Evolutionary conservation across 92 coral and sea anemone species (phyloP).

Genomic region (Muricea muricata): DNA sequence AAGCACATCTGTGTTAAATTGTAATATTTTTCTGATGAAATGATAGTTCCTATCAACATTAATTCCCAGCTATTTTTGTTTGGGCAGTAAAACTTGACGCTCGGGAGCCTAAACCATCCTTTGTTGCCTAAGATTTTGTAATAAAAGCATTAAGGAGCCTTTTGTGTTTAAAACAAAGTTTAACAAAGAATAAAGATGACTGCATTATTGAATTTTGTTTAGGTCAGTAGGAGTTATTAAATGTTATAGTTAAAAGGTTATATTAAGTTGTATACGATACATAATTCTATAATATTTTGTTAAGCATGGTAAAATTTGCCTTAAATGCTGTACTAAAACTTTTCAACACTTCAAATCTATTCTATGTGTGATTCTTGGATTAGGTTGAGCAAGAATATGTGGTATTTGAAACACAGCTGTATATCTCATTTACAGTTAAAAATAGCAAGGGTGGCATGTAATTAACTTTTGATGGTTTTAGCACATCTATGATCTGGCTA

Average conservation of each 20-base stretch:
- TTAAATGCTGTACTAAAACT: background rate
- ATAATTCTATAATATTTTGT: background rate
- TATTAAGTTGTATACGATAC: background rate
- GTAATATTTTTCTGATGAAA: background rate
- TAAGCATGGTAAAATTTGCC: background rate
- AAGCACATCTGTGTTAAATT: conserved; percentile 20
- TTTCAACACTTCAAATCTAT: background rate
- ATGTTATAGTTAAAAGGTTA: conserved; percentile 11
- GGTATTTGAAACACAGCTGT: conserved; percentile 31
- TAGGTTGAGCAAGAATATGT: background rate
- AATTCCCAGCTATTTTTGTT: conserved; percentile 29
- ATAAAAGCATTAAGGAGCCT: background rate
- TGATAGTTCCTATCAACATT: conserved; percentile 2
- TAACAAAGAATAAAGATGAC: background rate
- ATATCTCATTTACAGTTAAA: conserved; percentile 14
- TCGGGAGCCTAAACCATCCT: background rate
- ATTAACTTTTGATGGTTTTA: conserved; percentile 31
- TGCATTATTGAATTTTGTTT: conserved; percentile 3
- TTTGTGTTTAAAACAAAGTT: background rate
- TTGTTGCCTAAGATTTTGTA: conserved; percentile 1
- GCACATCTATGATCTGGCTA: conserved; percentile 2
- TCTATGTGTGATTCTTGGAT: background rate
- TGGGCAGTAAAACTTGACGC: background rate
- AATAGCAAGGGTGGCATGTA: conserved; percentile 28
- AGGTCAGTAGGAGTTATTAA: background rate